Percentiles rank a stretch among this genome's conserved stretches.
Conservation (phyloP, 2,113 vertebrate species). For the Dendrocopos noguchii region DNA sequence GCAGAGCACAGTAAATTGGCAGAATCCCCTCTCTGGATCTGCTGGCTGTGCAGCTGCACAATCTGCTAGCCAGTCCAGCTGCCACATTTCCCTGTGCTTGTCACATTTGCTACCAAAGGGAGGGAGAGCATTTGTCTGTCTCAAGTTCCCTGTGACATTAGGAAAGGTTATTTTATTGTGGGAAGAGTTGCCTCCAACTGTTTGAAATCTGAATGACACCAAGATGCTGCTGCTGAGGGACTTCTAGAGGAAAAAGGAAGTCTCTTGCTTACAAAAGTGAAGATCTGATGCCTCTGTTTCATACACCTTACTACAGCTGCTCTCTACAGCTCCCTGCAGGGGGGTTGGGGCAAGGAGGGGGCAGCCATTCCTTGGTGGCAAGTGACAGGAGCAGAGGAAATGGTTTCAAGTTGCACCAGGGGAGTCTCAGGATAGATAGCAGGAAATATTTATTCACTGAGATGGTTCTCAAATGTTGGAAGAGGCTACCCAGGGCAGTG, state of each 20-base stretch:
- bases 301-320: background rate
- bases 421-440: no score
- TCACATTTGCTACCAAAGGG: fast-evolving
- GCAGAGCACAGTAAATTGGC: no score
- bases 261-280: background rate
- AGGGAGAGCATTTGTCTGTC: background rate
- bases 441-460: no score
- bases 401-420: no score
- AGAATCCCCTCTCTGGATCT: no score
- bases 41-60: no score
- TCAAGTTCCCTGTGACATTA: background rate
- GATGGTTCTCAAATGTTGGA: no score
- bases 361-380: no score
- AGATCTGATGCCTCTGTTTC: background rate
- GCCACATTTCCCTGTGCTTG: background rate
- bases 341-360: no score
- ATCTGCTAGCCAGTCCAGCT: background rate
- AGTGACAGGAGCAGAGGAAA: no score
- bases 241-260: background rate
- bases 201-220: background rate
- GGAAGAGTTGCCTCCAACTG: background rate
- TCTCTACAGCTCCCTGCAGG: no score
- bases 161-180: background rate
- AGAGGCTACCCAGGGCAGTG: no score
- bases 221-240: background rate